phyloP scores from a whole-genome alignment of 2,888 invertebrate genomes.

The Aricia artaxerxes region DNA sequence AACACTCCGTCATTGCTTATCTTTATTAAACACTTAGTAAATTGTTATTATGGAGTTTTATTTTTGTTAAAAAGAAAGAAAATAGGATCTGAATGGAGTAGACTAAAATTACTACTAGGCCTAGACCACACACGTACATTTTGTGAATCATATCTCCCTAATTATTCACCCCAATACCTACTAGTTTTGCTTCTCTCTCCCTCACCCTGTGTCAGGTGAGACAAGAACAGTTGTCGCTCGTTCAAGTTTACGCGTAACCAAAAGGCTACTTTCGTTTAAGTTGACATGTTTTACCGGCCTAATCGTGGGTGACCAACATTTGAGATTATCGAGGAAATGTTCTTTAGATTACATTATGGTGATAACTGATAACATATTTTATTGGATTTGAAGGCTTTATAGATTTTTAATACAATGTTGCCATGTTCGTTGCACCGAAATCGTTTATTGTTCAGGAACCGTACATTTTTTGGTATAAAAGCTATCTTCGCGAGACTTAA shows the following conservation, averaged over 20 bases:
- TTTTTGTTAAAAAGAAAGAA: background rate
- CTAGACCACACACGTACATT: background rate
- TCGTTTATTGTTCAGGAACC: too few relatives aligned
- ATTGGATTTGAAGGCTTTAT: background rate
- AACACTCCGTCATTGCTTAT: background rate
- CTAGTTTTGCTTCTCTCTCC: background rate
- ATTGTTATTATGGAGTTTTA: too few relatives aligned
- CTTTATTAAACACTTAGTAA: too few relatives aligned
- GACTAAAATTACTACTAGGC: background rate
- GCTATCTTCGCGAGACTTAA: too few relatives aligned
- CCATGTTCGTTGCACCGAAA: background rate
- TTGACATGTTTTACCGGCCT: conserved; percentile 16
- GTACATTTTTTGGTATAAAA: too few relatives aligned
- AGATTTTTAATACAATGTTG: background rate
- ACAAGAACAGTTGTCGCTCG: conserved; percentile 8
- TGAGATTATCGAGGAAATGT: background rate
- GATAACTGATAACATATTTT: background rate
- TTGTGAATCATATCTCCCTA: background rate
- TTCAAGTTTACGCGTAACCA: conserved; percentile 15
- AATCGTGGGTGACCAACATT: conserved; percentile 21
- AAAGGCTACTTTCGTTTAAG: conserved; percentile 23
- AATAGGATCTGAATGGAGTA: background rate
- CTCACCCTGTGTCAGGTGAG: background rate
- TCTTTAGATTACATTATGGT: background rate
- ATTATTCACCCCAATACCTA: conserved; percentile 14